A percentile compares a stretch with the other conserved stretches of the same genome.
Conservation (phyloP, 2,797 vertebrate genomes). For the Gallinago nigripennis region DNA sequence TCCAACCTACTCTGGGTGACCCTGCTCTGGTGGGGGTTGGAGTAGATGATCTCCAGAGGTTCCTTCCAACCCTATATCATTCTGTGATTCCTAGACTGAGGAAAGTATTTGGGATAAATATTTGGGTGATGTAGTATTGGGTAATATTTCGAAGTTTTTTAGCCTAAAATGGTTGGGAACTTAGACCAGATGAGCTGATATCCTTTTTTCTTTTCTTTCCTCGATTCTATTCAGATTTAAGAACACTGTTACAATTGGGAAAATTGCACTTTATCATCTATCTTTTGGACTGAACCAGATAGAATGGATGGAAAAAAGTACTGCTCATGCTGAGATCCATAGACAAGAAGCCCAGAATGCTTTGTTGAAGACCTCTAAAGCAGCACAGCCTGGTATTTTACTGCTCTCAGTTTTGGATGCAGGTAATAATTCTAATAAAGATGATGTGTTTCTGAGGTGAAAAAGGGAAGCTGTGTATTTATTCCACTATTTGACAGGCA, state of each 20-base stretch:
- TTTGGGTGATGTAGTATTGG: neutral
- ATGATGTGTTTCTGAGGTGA: neutral
- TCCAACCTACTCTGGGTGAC: no score
- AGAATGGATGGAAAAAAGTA: neutral
- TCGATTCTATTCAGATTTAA: neutral
- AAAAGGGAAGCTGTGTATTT: neutral
- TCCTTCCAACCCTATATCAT: no score
- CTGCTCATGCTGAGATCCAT: neutral
- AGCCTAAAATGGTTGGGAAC: neutral
- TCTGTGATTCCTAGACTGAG: neutral
- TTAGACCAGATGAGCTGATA: neutral
- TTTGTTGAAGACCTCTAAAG: neutral
- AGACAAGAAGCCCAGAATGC: neutral
- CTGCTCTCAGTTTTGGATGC: neutral
- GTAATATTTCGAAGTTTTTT: neutral
- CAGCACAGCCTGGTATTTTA: neutral
- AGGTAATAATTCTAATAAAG: neutral
- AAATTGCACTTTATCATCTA: neutral
- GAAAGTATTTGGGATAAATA: neutral
- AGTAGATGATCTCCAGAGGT: no score
- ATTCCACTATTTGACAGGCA: neutral
- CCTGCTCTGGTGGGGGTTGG: no score
- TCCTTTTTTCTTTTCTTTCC: neutral
- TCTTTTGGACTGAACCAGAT: neutral
- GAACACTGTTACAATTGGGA: accelerated